Evolutionary conservation across 2,888 invertebrate genomes (phyloP), one percentile per base, ranked within the genome.

Genomic region (Mythimna lalbum): DNA sequence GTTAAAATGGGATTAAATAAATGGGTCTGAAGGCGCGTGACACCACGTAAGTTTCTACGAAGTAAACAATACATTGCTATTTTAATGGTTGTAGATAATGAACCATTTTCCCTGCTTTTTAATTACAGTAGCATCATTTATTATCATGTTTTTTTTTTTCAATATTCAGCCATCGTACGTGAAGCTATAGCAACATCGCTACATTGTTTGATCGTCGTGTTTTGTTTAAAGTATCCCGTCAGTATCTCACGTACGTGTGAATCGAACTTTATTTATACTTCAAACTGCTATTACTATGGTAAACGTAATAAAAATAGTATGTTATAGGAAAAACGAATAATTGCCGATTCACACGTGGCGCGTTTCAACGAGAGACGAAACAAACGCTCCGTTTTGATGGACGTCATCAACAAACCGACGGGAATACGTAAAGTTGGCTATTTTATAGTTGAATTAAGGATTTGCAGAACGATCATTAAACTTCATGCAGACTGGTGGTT

Each of bases 291-390:
- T 80, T 82, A 64, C 67, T 66, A 73, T 79, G 69, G 69, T 56
- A 82, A 79, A 82, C 68, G 63, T 61, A 69, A 74, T 82, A 82
- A 82, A 73, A 80, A 82, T 82, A 68, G 69, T 69, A 61, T 68
- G 55, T 70, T 69, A 74, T 33, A 67, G 60, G 61, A 62, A 65
- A 78, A 67, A 67, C n/a, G 68, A 64, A 63, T 78, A 55, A 69
- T 67, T 80, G 56, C 61, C 36, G 63, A 60, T 82, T 47, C 67
- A 61, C 76, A 68, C 83, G 75, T 65, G 70, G 65, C 56, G 49
- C 31, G 56, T 47, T 59, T 59, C 39, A 56, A 49, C 56, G 64
- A 65, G 62, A 76, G 70, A 68, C 60, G 83, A 80, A 80, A 65
- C 76, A 63, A 80, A 67, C 27, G 66, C 49, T 63, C 53, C 27